These are phyloP conservation scores for Anguilla megastoma DNA, from an alignment of 2,797 vertebrate species.

Conservation along the genomic window DNA sequence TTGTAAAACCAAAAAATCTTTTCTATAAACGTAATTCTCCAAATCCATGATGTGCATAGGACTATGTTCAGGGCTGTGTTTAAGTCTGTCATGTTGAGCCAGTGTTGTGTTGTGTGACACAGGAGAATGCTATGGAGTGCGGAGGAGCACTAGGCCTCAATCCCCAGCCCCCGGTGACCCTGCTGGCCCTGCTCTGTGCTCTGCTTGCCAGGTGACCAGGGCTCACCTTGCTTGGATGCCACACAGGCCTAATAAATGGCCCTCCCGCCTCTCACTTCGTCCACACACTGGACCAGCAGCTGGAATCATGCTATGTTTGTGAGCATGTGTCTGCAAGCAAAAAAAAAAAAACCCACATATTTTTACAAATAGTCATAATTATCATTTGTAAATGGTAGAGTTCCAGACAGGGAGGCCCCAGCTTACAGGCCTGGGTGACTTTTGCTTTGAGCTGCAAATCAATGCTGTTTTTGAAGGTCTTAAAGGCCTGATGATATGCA, in stretches of 20 bases:
- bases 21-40: background rate
- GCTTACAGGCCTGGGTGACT: background rate
- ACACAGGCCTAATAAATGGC: background rate
- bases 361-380: background rate
- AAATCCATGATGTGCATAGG: background rate
- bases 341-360: background rate
- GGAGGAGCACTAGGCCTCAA: conserved; percentile 74
- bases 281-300: conserved; percentile 4
- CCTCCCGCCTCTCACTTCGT: background rate
- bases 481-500: background rate
- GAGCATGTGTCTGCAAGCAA: conserved; percentile 1
- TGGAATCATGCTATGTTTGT: conserved; percentile 19
- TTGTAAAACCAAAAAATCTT: background rate
- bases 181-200: conserved; percentile 72
- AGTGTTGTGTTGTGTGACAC: conserved; percentile 30
- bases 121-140: conserved; percentile 98
- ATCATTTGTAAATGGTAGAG: conserved; percentile 10
- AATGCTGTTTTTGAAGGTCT: background rate
- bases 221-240: background rate
- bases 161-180: conserved; percentile 64
- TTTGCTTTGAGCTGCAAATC: background rate
- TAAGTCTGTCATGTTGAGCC: background rate
- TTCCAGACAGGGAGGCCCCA: background rate
- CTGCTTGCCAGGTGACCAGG: conserved; percentile 88
- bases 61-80: background rate